These are phyloP conservation scores for Empidonax alnorum DNA, from an alignment of 2,113 vertebrate genomes.

Conservation along the genomic window DNA sequence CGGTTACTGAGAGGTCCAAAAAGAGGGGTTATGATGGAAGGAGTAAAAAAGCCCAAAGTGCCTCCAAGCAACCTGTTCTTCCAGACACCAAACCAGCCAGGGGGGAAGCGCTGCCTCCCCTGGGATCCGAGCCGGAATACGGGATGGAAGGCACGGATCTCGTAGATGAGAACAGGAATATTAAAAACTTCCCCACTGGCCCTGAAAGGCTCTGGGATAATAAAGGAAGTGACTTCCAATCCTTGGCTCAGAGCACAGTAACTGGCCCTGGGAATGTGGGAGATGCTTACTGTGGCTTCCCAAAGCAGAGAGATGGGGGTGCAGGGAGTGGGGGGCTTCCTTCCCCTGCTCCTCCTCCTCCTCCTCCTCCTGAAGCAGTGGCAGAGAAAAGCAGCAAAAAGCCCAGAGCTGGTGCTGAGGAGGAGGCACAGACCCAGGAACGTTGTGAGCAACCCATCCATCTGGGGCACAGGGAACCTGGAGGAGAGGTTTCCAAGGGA, in stretches of 20 bases:
- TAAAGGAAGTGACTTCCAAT: neutral
- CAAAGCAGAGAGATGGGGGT: neutral
- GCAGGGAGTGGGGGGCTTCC: neutral
- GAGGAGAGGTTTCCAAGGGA: neutral
- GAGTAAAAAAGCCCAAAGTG: conserved; percentile 17
- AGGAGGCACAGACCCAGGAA: neutral
- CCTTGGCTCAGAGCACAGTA: neutral
- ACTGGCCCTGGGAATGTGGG: neutral
- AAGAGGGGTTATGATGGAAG: conserved; percentile 53
- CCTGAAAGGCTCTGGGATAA: neutral
- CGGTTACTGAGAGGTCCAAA: neutral
- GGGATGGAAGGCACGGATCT: neutral
- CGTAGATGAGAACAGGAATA: conserved; percentile 78
- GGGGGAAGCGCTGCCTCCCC: neutral
- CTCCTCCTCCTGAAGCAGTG: neutral
- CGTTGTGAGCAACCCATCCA: fast-evolving
- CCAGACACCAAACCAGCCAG: neutral
- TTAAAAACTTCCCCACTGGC: conserved; percentile 50
- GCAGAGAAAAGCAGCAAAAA: neutral
- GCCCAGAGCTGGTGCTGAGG: neutral
- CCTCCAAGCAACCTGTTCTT: neutral
- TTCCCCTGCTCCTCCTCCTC: neutral
- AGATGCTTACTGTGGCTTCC: neutral
- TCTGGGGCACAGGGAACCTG: neutral
- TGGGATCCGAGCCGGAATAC: neutral